Evolutionary conservation across 2,797 vertebrate genomes (phyloP).

Genomic region (Argyrosomus regius): DNA sequence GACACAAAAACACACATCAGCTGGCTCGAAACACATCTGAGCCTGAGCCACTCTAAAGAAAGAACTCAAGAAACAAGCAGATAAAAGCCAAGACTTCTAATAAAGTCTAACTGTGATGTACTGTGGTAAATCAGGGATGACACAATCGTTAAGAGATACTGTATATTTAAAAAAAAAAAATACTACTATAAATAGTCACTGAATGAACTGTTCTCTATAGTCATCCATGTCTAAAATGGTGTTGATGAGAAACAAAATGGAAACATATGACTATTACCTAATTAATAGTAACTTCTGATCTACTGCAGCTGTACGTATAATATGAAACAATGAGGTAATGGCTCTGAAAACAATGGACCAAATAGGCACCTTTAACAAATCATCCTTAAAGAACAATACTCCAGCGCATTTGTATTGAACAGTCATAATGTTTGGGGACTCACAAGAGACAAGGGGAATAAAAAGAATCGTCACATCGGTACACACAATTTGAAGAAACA

Average conservation of each 20-base stretch:
- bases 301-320: background rate
- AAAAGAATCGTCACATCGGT: background rate
- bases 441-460: background rate
- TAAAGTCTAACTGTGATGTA: background rate
- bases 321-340: background rate
- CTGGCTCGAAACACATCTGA: conserved; percentile 41
- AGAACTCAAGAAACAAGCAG: background rate
- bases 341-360: background rate
- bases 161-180: background rate
- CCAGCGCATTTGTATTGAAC: background rate
- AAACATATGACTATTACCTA: background rate
- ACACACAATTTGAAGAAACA: too few species aligned
- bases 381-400: background rate
- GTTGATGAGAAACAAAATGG: background rate
- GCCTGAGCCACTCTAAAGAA: conserved; percentile 4
- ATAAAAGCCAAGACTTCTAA: conserved; percentile 1
- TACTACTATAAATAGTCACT: background rate
- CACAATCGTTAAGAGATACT: background rate
- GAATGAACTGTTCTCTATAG: background rate
- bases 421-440: background rate
- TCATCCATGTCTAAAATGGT: background rate
- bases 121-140: background rate
- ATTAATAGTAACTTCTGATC: background rate
- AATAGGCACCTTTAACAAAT: background rate
- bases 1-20: conserved; percentile 62